Conservation (phyloP, 2,888 invertebrate genomes). For the Empis livida region DNA sequence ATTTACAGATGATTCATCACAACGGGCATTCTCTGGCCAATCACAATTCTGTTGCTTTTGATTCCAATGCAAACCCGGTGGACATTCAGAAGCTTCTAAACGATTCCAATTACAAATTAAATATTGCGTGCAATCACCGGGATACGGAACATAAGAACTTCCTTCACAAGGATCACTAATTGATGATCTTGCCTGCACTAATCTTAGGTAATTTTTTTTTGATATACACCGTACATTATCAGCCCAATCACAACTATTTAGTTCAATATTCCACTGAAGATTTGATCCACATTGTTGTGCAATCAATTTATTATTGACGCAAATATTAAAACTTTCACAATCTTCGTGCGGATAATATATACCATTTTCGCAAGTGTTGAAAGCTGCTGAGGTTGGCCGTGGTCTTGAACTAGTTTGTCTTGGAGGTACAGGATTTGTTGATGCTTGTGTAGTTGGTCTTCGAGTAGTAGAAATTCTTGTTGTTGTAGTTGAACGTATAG, state of each 20-base stretch:
- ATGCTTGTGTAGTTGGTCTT: conserved; percentile 19
- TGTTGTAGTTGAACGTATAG: conserved; percentile 17
- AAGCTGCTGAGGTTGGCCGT: conserved; percentile 11
- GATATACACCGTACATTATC: conserved; percentile 47
- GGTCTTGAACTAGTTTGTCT: conserved; percentile 21
- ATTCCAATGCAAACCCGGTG: conserved; percentile 61
- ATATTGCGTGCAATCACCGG: conserved; percentile 60
- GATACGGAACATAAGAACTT: conserved; percentile 49
- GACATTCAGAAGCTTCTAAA: conserved; percentile 57
- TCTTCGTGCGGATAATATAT: conserved; percentile 61
- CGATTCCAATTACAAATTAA: conserved; percentile 68
- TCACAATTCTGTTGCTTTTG: conserved; percentile 53
- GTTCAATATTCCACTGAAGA: conserved; percentile 55
- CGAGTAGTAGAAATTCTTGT: conserved; percentile 24
- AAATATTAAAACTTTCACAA: conserved; percentile 64
- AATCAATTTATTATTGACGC: conserved; percentile 59
- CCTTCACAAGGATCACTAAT: conserved; percentile 45
- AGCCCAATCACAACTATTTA: conserved; percentile 64
- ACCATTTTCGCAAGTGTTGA: conserved; percentile 47
- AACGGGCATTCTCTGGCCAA: conserved; percentile 55
- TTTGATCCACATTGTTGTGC: conserved; percentile 63
- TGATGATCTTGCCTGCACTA: conserved; percentile 20
- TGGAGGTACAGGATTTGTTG: conserved; percentile 26
- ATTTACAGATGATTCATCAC: conserved; percentile 26
- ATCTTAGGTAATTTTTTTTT: conserved; percentile 22